These are phyloP conservation scores for Armadillidium nasatum DNA, from an alignment of 1,140 invertebrate genomes.

Conservation along the genomic window DNA sequence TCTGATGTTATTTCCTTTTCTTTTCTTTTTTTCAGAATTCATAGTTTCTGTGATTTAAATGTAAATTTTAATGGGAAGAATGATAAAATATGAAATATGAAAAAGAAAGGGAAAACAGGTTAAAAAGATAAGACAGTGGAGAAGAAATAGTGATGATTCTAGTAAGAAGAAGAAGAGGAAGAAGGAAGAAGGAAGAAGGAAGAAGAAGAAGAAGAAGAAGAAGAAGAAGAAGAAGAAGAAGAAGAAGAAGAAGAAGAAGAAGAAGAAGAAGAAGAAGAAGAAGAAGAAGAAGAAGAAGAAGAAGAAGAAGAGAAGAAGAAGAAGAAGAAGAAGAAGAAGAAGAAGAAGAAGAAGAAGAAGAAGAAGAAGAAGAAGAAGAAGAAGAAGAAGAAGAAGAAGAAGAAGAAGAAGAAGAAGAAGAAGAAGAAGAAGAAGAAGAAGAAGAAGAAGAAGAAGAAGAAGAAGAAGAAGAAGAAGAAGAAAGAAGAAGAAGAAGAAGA, in stretches of 20 bases:
- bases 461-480: too few species aligned
- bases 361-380: conserved; percentile 9
- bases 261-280: too few species aligned
- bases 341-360: too few species aligned
- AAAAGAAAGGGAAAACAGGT: background rate
- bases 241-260: conserved; percentile 3
- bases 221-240: background rate
- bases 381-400: conserved; percentile 8
- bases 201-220: too few species aligned
- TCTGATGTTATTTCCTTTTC: too few species aligned
- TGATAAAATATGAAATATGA: background rate
- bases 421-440: too few species aligned
- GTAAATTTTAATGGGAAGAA: background rate
- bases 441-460: too few species aligned
- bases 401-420: background rate
- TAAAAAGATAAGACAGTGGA: conserved; percentile 5
- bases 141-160: background rate
- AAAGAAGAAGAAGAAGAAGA: conserved; percentile 9
- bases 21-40: too few species aligned
- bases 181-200: background rate
- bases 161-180: background rate
- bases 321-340: conserved; percentile 9
- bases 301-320: too few species aligned
- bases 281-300: conserved; percentile 9
- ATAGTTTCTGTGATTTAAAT: background rate